Evolutionary conservation across 2,113 vertebrate species (phyloP), one percentile per base, ranked within the genome.

Genomic region (Apistogramma diplotaenia): DNA sequence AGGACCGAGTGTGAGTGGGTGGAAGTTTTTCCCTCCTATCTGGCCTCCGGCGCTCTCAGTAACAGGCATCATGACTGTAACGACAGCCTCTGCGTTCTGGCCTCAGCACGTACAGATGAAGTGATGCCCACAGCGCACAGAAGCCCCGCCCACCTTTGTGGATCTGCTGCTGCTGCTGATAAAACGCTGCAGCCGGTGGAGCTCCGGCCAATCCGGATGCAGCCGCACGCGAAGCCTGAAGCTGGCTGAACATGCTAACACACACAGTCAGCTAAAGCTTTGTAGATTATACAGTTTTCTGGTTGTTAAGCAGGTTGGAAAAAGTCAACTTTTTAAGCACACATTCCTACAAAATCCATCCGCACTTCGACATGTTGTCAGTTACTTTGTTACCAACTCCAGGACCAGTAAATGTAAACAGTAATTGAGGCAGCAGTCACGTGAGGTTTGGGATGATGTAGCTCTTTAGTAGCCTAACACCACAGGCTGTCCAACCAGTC

Each of bases 231-330:
- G 18, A 67, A 67, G 3, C 37, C 2, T 40, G 0, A 65, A 43
- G 25, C 33, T 2, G 15, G 18, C 27, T 0, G 15, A 70, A 49
- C 23, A 49, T 2, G 8, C 9, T 19, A 49, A 49, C 25, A 29
- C 25, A 49, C 12, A 49, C 40, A 49, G 40, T 49, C 25, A 0
- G 40, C 1, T 70, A 19, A 70, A 12, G 27, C 5, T 1, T 6
- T 67, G 12, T 49, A 1, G 2, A 0, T 19, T 1, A 5, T 19
- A 19, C 1, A 0, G 0, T 0, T 11, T 0, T 5, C 23, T 67
- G 62, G 27, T 49, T 25, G 23, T 19, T 49, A 19, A 49, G 0
- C 27, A 21, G 46, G 33, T 33, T 25, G 18, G 29, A 19, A 70
- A 49, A 49, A 4, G 23, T 18, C 5, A 0, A 0, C 37, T 46